Conservation (phyloP, 2,888 invertebrate species). For the Actias luna region DNA sequence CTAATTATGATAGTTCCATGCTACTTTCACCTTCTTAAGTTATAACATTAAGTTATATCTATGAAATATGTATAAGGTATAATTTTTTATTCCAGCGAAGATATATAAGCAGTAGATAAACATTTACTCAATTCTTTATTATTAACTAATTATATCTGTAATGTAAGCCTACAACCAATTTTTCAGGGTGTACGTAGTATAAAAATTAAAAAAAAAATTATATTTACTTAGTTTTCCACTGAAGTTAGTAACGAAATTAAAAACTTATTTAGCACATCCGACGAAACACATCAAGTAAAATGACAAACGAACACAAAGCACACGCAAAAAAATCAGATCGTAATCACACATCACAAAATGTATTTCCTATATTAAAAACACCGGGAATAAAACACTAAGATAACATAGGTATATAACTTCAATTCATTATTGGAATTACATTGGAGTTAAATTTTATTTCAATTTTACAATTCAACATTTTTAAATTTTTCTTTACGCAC, state of each 20-base stretch:
- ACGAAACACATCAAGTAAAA: not conserved
- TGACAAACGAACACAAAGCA: slow-evolving; percentile 22
- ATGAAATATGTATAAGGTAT: too few species aligned
- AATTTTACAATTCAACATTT: slow-evolving; percentile 16
- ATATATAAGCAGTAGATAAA: too few species aligned
- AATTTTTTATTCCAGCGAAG: too few species aligned
- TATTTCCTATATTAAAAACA: not conserved
- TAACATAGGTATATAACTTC: not conserved
- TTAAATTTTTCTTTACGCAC: slow-evolving; percentile 49
- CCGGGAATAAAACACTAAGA: not conserved
- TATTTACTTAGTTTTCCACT: not conserved
- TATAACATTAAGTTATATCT: too few species aligned
- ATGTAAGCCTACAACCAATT: too few species aligned
- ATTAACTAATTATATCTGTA: not conserved
- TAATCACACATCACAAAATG: slow-evolving; percentile 19
- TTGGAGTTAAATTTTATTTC: slow-evolving; percentile 18
- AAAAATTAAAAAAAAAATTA: slow-evolving; percentile 2
- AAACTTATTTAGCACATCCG: slow-evolving; percentile 4
- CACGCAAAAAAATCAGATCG: slow-evolving; percentile 14
- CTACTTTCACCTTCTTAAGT: not conserved
- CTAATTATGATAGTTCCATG: not conserved
- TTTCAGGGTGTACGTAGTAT: not conserved
- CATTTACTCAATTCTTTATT: too few species aligned
- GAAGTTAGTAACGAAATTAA: not conserved
- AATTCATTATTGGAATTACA: not conserved